Percentiles rank a stretch among this genome's conserved stretches.
Conservation (phyloP, 2,797 vertebrate species). For the Harpagifer antarcticus region DNA sequence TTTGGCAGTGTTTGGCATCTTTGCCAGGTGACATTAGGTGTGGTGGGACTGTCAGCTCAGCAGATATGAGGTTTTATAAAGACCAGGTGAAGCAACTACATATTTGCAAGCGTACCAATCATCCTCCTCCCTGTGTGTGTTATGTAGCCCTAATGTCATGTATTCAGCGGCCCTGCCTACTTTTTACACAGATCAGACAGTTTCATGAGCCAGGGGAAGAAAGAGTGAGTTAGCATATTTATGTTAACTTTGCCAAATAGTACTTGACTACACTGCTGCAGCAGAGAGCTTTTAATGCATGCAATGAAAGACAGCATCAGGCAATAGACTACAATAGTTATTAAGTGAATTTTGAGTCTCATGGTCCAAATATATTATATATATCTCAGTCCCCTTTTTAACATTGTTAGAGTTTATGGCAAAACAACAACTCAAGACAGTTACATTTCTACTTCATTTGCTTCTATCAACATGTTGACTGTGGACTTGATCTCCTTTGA, state of each 20-base stretch:
- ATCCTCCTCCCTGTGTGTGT: conserved; percentile 50
- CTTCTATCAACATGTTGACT: conserved; percentile 8
- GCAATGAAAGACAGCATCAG: conserved; percentile 18
- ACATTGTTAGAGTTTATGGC: conserved; percentile 12
- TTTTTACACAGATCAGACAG: conserved; percentile 63
- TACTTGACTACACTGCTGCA: conserved; percentile 7
- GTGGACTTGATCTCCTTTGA: conserved; percentile 23
- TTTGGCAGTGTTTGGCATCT: conserved; percentile 22
- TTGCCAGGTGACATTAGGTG: conserved; percentile 40
- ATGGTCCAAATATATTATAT: background rate
- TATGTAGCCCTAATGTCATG: conserved; percentile 59
- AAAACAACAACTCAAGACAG: conserved; percentile 7
- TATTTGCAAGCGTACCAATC: conserved; percentile 55
- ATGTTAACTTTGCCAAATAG: conserved; percentile 22
- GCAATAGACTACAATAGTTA: background rate
- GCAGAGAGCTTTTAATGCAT: background rate
- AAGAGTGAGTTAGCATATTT: conserved; percentile 24
- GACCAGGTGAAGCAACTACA: conserved; percentile 55
- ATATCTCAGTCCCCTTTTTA: background rate
- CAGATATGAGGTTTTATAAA: conserved; percentile 64
- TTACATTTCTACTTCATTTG: conserved; percentile 1
- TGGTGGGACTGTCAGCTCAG: conserved; percentile 60
- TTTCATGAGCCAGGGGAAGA: conserved; percentile 26
- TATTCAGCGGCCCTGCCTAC: conserved; percentile 25
- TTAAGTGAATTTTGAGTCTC: background rate